phyloP scores from a whole-genome alignment of 2,888 invertebrate species.

The Anthoptus insignis region DNA sequence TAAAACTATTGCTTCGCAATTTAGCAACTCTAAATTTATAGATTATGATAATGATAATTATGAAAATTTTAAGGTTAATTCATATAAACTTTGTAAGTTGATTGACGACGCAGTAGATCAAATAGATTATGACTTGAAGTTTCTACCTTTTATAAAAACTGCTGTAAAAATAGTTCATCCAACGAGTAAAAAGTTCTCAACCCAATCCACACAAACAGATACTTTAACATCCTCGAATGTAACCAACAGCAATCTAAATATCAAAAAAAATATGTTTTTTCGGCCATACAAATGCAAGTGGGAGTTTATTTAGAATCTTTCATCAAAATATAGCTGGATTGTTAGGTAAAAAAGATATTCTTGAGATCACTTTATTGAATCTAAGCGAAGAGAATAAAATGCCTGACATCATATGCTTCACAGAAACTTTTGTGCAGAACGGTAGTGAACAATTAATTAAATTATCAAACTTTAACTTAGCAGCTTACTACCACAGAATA shows the following conservation, averaged over 20 bases:
- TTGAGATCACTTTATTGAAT: neutral
- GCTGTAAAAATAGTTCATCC: neutral
- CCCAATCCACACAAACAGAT: neutral
- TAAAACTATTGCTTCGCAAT: neutral
- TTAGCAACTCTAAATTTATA: conserved; percentile 11
- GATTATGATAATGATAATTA: neutral
- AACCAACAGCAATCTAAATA: neutral
- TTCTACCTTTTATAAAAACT: neutral
- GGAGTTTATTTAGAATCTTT: neutral
- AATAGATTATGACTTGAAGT: neutral
- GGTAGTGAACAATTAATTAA: neutral
- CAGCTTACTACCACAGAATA: neutral
- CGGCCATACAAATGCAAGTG: neutral
- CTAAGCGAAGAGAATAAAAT: neutral
- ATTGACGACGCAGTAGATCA: neutral
- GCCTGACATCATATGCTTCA: neutral
- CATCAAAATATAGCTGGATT: conserved; percentile 1
- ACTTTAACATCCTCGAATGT: neutral
- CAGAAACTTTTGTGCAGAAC: conserved; percentile 9
- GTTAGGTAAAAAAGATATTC: neutral
- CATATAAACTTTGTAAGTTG: neutral
- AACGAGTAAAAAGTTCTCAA: neutral
- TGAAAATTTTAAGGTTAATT: neutral
- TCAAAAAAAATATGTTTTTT: neutral
- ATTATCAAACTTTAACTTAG: neutral